A percentile compares a stretch with the other conserved stretches of the same genome.
These are phyloP conservation scores for Lasioglossum villosulum DNA, from an alignment of 2,888 invertebrate genomes.

Conservation along the genomic window DNA sequence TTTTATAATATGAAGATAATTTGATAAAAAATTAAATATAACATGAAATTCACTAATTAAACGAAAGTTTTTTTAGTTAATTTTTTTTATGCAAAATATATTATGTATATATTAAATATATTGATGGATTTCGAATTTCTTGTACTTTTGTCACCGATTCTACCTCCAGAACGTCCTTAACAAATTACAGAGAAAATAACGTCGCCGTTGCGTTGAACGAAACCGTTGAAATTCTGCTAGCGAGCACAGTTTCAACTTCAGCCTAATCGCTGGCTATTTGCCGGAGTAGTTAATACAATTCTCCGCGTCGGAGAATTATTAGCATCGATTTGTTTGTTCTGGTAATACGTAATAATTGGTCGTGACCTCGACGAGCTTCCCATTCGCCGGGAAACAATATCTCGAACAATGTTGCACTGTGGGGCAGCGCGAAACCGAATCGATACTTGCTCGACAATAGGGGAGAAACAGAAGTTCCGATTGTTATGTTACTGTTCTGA, in stretches of 20 bases:
- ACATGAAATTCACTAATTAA: too few relatives aligned
- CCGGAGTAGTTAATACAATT: slow-evolving; percentile 1
- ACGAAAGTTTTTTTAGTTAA: too few relatives aligned
- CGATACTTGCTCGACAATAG: slow-evolving; percentile 38
- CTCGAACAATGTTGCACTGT: slow-evolving; percentile 19
- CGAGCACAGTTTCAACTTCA: not conserved
- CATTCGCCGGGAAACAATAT: slow-evolving; percentile 13
- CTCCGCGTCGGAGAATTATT: slow-evolving; percentile 17
- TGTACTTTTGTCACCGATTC: too few relatives aligned
- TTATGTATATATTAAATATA: too few relatives aligned
- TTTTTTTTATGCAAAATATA: too few relatives aligned
- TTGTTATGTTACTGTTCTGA: not conserved
- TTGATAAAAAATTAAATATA: too few relatives aligned
- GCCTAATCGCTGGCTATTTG: not conserved
- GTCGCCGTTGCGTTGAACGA: not conserved
- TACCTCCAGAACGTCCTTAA: too few relatives aligned
- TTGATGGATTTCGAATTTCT: too few relatives aligned
- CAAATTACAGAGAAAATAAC: not conserved
- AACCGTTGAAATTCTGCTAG: not conserved
- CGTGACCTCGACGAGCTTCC: not conserved
- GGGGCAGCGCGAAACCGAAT: slow-evolving; percentile 7
- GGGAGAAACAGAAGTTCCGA: slow-evolving; percentile 15
- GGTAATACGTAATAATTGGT: not conserved
- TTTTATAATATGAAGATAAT: too few relatives aligned
- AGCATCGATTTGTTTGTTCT: slow-evolving; percentile 26